These are phyloP conservation scores for Siniperca undulata DNA, from an alignment of 2,797 vertebrate species.

Conservation along the genomic window DNA sequence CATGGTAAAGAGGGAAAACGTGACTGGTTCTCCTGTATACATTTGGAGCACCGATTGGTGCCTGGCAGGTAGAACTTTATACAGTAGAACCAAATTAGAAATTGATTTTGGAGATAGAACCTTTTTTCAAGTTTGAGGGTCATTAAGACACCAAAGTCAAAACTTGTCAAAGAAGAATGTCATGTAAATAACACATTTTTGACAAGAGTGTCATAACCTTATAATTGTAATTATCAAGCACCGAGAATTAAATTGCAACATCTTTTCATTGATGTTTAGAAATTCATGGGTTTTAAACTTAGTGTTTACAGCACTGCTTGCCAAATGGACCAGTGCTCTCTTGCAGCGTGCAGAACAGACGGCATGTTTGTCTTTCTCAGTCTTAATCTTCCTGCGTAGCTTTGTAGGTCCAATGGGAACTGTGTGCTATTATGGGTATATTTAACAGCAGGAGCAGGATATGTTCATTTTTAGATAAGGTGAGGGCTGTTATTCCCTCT, in stretches of 20 bases:
- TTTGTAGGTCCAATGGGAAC: conserved; percentile 26
- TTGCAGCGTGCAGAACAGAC: conserved; percentile 13
- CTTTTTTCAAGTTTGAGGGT: no score
- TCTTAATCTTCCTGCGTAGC: neutral
- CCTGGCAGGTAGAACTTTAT: neutral
- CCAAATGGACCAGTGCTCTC: neutral
- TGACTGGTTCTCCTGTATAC: neutral
- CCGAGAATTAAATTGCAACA: neutral
- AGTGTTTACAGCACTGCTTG: neutral
- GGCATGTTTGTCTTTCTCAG: conserved; percentile 2
- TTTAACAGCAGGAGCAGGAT: conserved; percentile 31
- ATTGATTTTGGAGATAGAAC: neutral
- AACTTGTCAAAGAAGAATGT: neutral
- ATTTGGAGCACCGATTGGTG: neutral
- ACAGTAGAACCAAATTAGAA: no score
- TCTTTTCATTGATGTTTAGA: neutral
- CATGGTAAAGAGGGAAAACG: neutral
- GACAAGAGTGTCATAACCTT: neutral
- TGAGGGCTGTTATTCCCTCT: conserved; percentile 6
- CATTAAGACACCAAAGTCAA: neutral
- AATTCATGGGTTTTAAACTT: neutral
- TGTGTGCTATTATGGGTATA: conserved; percentile 18
- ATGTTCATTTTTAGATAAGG: conserved; percentile 29
- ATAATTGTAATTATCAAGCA: neutral
- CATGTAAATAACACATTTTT: neutral